Conservation (phyloP, 2,888 invertebrate species). For the Lasioglossum calceatum region DNA sequence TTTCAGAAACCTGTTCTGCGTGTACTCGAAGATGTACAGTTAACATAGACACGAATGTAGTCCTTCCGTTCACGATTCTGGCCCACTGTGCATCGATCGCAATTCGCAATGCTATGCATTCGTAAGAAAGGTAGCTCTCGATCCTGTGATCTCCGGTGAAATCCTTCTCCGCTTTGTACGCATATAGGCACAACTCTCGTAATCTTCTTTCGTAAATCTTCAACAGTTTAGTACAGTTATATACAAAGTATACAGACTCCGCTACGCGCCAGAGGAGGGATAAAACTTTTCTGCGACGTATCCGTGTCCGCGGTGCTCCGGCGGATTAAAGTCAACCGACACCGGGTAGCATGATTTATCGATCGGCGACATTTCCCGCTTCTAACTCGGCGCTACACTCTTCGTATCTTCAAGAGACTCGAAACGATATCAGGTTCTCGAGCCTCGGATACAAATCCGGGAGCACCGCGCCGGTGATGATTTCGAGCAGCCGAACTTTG, state of each 20-base stretch:
- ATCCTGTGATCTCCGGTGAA: constrained; percentile 42
- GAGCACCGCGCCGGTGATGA: not conserved
- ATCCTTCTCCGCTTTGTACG: constrained; percentile 21
- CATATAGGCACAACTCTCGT: constrained; percentile 54
- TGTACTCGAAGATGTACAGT: not conserved
- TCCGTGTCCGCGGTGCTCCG: constrained; percentile 23
- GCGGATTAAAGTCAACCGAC: constrained; percentile 28
- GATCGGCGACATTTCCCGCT: not conserved
- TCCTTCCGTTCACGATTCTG: not conserved
- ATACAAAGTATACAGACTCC: constrained; percentile 76
- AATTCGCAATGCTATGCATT: not conserved
- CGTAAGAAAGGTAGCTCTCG: not conserved
- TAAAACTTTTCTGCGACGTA: constrained; percentile 53
- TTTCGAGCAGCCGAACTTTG: constrained; percentile 1
- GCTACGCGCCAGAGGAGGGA: constrained; percentile 66
- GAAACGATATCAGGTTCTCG: not conserved
- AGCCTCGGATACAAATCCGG: not conserved
- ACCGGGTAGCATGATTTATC: not conserved
- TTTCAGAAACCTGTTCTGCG: not conserved
- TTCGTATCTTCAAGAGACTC: not conserved
- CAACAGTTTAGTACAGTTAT: constrained; percentile 70
- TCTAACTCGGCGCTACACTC: not conserved
- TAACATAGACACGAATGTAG: not conserved
- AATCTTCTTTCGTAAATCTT: constrained; percentile 43
- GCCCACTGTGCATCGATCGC: not conserved